Conservation (phyloP, 2,113 vertebrate genomes). For the Excalfactoria chinensis region DNA sequence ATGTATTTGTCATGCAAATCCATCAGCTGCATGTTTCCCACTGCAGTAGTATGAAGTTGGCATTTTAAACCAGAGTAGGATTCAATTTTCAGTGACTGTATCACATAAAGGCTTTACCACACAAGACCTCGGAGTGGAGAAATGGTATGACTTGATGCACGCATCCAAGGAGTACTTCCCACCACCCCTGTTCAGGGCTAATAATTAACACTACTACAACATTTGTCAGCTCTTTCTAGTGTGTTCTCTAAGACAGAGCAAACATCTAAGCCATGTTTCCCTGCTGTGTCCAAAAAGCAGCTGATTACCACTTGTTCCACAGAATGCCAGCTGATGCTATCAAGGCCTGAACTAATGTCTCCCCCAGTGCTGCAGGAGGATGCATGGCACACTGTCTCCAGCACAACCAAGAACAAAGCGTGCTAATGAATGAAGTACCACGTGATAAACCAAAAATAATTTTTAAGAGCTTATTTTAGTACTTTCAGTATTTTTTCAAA, state of each 20-base stretch:
- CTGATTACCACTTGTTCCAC: neutral
- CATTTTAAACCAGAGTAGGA: constrained; percentile 75
- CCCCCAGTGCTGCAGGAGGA: neutral
- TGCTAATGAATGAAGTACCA: neutral
- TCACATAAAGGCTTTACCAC: constrained; percentile 73
- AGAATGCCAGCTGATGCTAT: neutral
- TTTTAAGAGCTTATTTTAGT: neutral
- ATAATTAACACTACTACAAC: neutral
- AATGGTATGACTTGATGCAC: constrained; percentile 59
- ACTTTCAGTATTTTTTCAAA: neutral
- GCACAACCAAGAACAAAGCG: neutral
- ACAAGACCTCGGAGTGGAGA: constrained; percentile 68
- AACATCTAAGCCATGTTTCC: neutral
- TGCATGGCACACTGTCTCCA: accelerated
- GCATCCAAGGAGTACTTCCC: constrained; percentile 45
- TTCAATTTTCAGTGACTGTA: constrained; percentile 76
- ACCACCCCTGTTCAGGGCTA: neutral
- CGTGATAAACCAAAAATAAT: neutral
- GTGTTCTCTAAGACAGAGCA: neutral
- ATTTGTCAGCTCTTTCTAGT: neutral
- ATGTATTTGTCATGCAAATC: constrained; percentile 45
- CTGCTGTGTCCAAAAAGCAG: neutral
- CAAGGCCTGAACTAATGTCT: neutral
- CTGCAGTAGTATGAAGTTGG: constrained; percentile 49
- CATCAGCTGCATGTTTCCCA: constrained; percentile 47